Evolutionary conservation across 2,888 invertebrate species (phyloP).

Genomic region (Hydraecia micacea): DNA sequence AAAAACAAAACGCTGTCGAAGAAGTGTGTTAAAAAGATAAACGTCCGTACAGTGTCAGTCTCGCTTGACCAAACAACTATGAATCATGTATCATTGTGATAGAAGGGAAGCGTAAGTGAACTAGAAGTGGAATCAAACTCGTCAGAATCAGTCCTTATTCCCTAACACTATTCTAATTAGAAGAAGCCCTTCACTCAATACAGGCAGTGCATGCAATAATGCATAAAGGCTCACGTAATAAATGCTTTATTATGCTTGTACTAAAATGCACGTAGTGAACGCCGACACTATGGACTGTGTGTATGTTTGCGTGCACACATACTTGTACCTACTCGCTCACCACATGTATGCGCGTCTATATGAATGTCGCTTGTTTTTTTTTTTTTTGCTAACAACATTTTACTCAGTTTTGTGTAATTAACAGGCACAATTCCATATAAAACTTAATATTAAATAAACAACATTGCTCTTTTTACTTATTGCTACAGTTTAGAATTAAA

Average conservation of each 20-base stretch:
- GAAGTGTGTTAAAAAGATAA: constrained; percentile 57
- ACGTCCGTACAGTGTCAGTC: constrained; percentile 42
- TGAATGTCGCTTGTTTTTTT: constrained; percentile 69
- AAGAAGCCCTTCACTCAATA: constrained; percentile 24
- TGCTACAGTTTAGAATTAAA: constrained; percentile 70
- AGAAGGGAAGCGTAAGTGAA: constrained; percentile 50
- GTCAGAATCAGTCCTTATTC: constrained; percentile 29
- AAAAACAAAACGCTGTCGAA: constrained; percentile 53
- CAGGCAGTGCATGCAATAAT: constrained; percentile 65
- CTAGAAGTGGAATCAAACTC: constrained; percentile 51
- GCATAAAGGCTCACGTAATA: constrained; percentile 71
- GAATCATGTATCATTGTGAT: constrained; percentile 58
- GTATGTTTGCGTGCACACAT: constrained; percentile 62
- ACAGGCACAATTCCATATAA: constrained; percentile 38
- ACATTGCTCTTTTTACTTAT: constrained; percentile 39
- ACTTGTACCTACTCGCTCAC: constrained; percentile 53
- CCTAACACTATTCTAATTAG: constrained; percentile 31
- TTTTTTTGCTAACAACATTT: constrained; percentile 58
- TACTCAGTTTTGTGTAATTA: constrained; percentile 47
- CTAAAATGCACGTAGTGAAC: constrained; percentile 66
- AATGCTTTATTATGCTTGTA: constrained; percentile 71
- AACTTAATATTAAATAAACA: constrained; percentile 36
- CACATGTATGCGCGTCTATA: constrained; percentile 61
- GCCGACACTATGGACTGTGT: constrained; percentile 60
- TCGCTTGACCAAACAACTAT: constrained; percentile 61